Conservation (phyloP, 2,113 vertebrate species). For the Phaethornis superciliosus region DNA sequence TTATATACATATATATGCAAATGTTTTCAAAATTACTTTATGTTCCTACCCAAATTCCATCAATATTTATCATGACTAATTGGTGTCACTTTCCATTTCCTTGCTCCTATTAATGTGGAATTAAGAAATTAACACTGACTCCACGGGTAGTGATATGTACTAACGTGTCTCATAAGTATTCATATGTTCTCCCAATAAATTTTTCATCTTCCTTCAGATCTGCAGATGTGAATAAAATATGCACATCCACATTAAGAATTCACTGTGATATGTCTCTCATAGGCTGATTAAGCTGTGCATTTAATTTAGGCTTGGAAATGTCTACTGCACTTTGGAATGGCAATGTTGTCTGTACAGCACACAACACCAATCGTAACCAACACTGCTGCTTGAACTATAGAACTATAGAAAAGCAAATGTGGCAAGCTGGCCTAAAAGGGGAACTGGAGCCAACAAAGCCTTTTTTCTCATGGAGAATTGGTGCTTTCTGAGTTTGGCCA, state of each 20-base stretch:
- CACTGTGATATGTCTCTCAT: background rate
- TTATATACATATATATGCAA: background rate
- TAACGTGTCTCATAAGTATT: background rate
- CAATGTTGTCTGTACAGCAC: background rate
- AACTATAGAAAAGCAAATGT: background rate
- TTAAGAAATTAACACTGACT: background rate
- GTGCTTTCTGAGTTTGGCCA: background rate
- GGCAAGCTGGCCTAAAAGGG: background rate
- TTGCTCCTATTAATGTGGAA: background rate
- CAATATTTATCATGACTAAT: conserved; percentile 3
- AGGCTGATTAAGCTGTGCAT: background rate
- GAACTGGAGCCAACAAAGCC: background rate
- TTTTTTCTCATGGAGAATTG: background rate
- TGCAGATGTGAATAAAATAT: background rate
- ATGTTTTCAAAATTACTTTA: background rate
- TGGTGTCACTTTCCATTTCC: conserved; percentile 13
- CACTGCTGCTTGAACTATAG: background rate
- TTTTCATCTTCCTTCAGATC: background rate
- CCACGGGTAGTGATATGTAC: background rate
- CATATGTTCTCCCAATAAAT: background rate
- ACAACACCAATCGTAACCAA: background rate
- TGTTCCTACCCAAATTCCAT: background rate
- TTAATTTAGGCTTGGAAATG: background rate
- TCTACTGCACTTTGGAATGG: background rate
- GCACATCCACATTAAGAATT: background rate